Evolutionary conservation across 2,797 vertebrate species (phyloP).

Genomic region (Alouatta caraya): DNA sequence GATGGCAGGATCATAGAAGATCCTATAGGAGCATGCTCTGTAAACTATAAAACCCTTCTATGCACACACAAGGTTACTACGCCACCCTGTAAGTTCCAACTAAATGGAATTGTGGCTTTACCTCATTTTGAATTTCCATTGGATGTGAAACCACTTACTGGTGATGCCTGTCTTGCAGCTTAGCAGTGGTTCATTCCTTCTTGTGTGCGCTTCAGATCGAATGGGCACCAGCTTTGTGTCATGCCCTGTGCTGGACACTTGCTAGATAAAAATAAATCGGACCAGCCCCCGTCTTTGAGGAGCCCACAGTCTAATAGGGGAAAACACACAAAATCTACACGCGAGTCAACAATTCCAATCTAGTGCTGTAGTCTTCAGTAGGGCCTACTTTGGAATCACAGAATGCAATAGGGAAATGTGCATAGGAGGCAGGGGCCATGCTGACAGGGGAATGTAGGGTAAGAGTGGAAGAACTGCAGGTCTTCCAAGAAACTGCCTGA

Average conservation of each 20-base stretch:
- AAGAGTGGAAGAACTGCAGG: fast-evolving
- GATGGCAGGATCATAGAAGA: background rate
- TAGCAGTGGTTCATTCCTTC: background rate
- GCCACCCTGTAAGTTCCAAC: fast-evolving
- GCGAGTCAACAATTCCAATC: background rate
- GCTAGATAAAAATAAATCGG: background rate
- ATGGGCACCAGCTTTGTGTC: background rate
- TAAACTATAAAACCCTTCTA: background rate
- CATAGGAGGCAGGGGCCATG: background rate
- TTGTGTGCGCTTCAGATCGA: fast-evolving
- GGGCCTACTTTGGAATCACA: too few species aligned
- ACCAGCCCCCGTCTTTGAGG: fast-evolving
- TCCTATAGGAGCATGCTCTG: fast-evolving
- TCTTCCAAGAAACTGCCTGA: background rate
- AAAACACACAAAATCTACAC: background rate
- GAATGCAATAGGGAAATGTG: background rate
- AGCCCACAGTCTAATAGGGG: background rate
- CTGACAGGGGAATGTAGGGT: fast-evolving
- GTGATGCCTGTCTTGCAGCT: fast-evolving
- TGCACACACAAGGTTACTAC: fast-evolving
- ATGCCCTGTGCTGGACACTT: background rate
- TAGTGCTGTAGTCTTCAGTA: fast-evolving
- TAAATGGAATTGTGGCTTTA: fast-evolving
- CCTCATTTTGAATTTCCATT: background rate
- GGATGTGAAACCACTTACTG: background rate